Base-by-base conservation (phyloP, 1,140 invertebrate species). In the Pogonognathellus flavescens region DNA sequence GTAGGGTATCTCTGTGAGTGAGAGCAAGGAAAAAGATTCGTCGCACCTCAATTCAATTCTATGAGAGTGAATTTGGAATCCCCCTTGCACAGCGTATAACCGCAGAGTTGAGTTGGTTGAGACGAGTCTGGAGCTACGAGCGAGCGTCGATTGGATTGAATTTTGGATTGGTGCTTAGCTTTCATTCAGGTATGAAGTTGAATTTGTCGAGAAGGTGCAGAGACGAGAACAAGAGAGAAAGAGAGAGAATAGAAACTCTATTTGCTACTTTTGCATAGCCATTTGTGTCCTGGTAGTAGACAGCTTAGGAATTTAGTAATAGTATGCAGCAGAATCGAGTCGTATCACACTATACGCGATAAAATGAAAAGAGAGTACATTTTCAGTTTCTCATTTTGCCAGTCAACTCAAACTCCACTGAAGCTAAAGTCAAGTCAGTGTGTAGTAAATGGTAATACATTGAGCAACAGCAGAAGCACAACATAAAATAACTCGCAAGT, bases 181-280 rank as follows among this genome's bases (percentile, higher is more conserved):
- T 76, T 76, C 70, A 76, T 76, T 76, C 70, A 76, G 70, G 70
- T 76, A 76, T 76, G 70, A 76, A 76, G 70, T 76, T 76, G 70
- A 76, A 76, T 76, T 76, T 76, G 70, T 76, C 31, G 70, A 76
- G 62, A 66, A 18, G 20, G 22, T 70, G 25, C 22, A 41, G 16
- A 41, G 11, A 14, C n/a, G n/a, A 14, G n/a, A 14, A 57, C 11
- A 14, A 57, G 53, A 57, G n/a, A 57, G n/a, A n/a, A 57, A n/a
- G 16, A 72, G 16, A 72, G 66, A 76, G 60, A 66, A 76, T 50
- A 76, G 70, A 76, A 76, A 25, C 70, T 76, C 41, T 72, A 62
- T 62, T 31, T 25, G 18, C 22, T 76, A 41, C 70, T 76, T 31
- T 76, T 20, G 20, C 62, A 66, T 31, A 66, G 11, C 14, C 22